Evolutionary conservation across 2,888 invertebrate genomes (phyloP).

Genomic region (Oxyteleia sp.): DNA sequence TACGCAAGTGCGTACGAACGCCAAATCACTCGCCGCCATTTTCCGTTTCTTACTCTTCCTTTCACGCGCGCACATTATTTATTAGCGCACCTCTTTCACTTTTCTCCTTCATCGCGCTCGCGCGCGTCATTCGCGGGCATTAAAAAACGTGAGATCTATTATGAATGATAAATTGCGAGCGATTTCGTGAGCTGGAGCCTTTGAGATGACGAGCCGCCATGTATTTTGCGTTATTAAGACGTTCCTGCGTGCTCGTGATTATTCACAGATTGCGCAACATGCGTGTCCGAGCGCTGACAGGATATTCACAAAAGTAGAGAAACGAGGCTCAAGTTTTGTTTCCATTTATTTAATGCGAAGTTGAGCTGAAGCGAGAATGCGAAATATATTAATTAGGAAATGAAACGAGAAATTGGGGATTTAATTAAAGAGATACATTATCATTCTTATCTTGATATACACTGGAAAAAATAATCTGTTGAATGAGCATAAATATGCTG

Average conservation of each 20-base stretch:
- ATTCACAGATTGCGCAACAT: conserved; percentile 65
- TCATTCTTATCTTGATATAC: too few species aligned
- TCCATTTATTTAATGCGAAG: neutral
- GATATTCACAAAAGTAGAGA: conserved; percentile 35
- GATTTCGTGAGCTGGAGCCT: conserved; percentile 57
- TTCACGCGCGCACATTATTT: conserved; percentile 68
- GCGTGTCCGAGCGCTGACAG: conserved; percentile 42
- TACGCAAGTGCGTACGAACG: conserved; percentile 21
- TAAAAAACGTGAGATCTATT: conserved; percentile 64
- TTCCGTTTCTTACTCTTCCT: conserved; percentile 63
- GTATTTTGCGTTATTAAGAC: conserved; percentile 72
- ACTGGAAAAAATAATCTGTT: too few species aligned
- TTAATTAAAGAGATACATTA: too few species aligned
- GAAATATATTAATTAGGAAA: too few species aligned
- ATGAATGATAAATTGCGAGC: conserved; percentile 63
- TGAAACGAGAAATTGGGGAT: too few species aligned
- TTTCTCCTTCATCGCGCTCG: conserved; percentile 53
- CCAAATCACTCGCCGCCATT: conserved; percentile 60
- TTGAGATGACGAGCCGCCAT: conserved; percentile 69
- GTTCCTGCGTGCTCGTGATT: conserved; percentile 69
- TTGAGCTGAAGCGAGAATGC: neutral
- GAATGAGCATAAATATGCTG: too few species aligned
- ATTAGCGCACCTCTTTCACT: conserved; percentile 48
- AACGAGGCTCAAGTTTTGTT: too few species aligned
- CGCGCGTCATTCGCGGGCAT: conserved; percentile 56